Base-by-base conservation (phyloP, 2,888 invertebrate species). In the Heliconius erato region DNA sequence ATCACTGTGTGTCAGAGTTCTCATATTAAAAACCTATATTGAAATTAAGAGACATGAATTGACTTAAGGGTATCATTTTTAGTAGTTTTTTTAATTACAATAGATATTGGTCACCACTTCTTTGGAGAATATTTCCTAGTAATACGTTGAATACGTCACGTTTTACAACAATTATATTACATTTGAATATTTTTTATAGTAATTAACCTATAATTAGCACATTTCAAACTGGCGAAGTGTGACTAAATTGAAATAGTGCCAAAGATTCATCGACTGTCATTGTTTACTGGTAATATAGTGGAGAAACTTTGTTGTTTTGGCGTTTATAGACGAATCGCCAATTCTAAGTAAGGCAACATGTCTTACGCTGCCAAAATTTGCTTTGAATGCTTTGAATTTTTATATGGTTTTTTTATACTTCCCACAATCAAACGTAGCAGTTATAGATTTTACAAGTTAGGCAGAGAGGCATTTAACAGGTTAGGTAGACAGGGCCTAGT, bases 181-280 rank as follows among this genome's bases (percentile, higher is more conserved):
- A 63, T 63, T 14, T 4, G 16, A 63, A 28, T 35, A 35, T 26
- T 76, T 63, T 35, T 63, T 9, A 76, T 63, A 63, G 63, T 76
- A 26, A 35, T 63, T 35, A 63, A 63, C 9, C n/a, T 76, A 76
- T 63, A 59, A 76, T 76, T 59, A 35, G n/a, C 35, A 26, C 76
- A 63, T 4, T 35, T 63, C 26, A 35, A 78, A 78, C 28, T 54
- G 67, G 65, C 71, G 74, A 72, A 72, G 78, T 81, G 82, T 63
- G 67, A 79, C 80, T 67, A 79, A 79, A 79, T 76, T 79, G 84
- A 79, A 77, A 79, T 81, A 67, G 76, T 79, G 84, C 84, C 84
- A 84, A 79, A 84, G 79, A 82, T 67, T 79, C 79, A 79, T 81
- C 83, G 84, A 82, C 82, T 35, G 35, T 72, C 40, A 80, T 82